These are phyloP conservation scores for Dendroctonus ponderosae DNA, from an alignment of 1,140 invertebrate species.

Conservation along the genomic window DNA sequence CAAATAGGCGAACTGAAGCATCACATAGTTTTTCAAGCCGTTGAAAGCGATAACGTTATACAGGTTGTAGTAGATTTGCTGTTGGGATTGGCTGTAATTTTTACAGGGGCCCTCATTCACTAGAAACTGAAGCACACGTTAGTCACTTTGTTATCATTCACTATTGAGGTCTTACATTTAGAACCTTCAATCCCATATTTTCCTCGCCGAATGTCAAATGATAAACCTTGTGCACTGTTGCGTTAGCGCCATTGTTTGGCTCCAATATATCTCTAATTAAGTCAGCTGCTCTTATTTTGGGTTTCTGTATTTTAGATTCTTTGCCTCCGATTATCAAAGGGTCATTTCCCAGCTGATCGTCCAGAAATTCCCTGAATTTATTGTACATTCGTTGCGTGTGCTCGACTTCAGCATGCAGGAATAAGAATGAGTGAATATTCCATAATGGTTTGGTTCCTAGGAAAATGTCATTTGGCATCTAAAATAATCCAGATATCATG, in stretches of 20 bases:
- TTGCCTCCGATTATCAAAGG: background rate
- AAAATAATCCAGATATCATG: background rate
- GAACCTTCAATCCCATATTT: slow-evolving; percentile 58
- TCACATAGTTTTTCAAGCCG: slow-evolving; percentile 77
- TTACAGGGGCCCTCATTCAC: slow-evolving; percentile 62
- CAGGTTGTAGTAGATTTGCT: slow-evolving; percentile 76
- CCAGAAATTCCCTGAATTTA: slow-evolving; percentile 15
- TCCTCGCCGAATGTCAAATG: slow-evolving; percentile 57
- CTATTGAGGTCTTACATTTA: slow-evolving; percentile 57
- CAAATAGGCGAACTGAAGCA: slow-evolving; percentile 84
- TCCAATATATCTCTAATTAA: slow-evolving; percentile 24
- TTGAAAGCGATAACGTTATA: slow-evolving; percentile 73
- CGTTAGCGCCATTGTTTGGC: slow-evolving; percentile 51
- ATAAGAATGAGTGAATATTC: slow-evolving; percentile 19
- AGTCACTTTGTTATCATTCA: background rate
- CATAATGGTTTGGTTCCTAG: slow-evolving; percentile 17
- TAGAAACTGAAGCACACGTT: slow-evolving; percentile 56
- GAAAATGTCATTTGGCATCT: slow-evolving; percentile 28
- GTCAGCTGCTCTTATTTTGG: slow-evolving; percentile 7
- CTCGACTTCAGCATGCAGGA: slow-evolving; percentile 23
- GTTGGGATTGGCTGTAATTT: slow-evolving; percentile 65
- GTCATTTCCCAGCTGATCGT: slow-evolving; percentile 5
- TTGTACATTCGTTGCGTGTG: slow-evolving; percentile 20
- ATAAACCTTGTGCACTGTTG: slow-evolving; percentile 55
- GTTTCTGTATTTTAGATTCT: background rate